Conservation (phyloP, 2,888 invertebrate genomes). For the Scaptomyza parva region DNA sequence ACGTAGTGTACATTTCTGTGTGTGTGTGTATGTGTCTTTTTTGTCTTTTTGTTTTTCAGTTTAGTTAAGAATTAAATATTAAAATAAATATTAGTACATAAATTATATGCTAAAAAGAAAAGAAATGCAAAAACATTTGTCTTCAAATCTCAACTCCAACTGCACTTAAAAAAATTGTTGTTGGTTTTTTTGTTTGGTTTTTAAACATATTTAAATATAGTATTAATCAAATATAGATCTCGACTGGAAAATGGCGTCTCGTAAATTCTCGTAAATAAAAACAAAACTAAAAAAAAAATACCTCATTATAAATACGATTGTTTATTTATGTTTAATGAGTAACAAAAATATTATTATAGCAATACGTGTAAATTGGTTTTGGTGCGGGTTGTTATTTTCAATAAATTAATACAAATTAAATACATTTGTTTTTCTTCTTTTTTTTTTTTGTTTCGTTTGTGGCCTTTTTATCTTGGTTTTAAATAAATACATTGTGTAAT, state of each 20-base stretch:
- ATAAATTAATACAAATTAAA: slow-evolving; percentile 78
- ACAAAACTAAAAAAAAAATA: slow-evolving; percentile 8
- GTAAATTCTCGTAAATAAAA: no score
- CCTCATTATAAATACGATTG: slow-evolving; percentile 9
- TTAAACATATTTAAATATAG: slow-evolving; percentile 24
- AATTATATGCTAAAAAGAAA: slow-evolving; percentile 54
- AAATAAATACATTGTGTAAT: slow-evolving; percentile 61
- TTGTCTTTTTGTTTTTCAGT: slow-evolving; percentile 42
- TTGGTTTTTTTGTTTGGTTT: slow-evolving; percentile 12
- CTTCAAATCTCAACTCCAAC: slow-evolving; percentile 51
- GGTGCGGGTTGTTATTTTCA: slow-evolving; percentile 54
- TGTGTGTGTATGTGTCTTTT: slow-evolving; percentile 32
- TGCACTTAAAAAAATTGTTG: slow-evolving; percentile 36
- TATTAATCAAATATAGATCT: slow-evolving; percentile 4
- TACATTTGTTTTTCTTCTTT: slow-evolving; percentile 68
- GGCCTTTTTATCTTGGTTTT: slow-evolving; percentile 11
- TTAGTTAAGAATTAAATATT: slow-evolving; percentile 53
- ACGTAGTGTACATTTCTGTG: slow-evolving; percentile 25
- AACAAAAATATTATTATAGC: slow-evolving; percentile 46
- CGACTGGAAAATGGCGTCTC: slow-evolving; percentile 29
- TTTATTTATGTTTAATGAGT: slow-evolving; percentile 32
- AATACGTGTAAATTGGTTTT: slow-evolving; percentile 67
- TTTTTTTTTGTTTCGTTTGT: neutral
- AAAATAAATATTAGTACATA: slow-evolving; percentile 73
- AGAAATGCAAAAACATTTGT: slow-evolving; percentile 64